phyloP scores from a whole-genome alignment of 2,797 vertebrate species.

The Cichlasoma orientale region DNA sequence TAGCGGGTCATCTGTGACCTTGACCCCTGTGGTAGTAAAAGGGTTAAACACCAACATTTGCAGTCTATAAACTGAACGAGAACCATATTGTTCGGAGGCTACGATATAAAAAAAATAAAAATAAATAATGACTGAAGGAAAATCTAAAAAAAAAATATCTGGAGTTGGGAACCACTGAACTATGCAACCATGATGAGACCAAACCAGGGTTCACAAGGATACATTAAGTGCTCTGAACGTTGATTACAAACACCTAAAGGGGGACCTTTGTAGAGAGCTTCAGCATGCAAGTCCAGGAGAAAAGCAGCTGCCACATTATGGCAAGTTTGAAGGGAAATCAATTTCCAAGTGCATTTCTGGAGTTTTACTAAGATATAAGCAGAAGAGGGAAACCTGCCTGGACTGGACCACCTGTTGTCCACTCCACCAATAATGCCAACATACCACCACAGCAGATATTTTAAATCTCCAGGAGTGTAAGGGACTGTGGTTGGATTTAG shows the following conservation, averaged over 20 bases:
- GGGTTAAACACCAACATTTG: neutral
- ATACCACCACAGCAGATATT: neutral
- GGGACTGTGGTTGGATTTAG: slow-evolving; percentile 17
- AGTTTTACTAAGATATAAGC: slow-evolving; percentile 63
- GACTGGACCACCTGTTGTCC: neutral
- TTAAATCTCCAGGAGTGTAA: slow-evolving; percentile 10
- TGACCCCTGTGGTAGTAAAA: too few species aligned
- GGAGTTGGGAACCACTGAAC: slow-evolving; percentile 39
- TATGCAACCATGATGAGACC: slow-evolving; percentile 1
- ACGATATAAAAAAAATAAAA: too few species aligned
- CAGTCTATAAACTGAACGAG: neutral
- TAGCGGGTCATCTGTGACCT: too few species aligned
- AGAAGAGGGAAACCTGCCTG: slow-evolving; percentile 11
- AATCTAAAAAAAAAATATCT: neutral
- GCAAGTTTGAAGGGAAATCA: slow-evolving; percentile 12
- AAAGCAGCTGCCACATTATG: slow-evolving; percentile 20
- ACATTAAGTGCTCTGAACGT: slow-evolving; percentile 58
- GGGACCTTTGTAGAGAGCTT: slow-evolving; percentile 14
- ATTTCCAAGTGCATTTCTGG: slow-evolving; percentile 43
- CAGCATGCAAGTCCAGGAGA: slow-evolving; percentile 55
- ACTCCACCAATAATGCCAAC: neutral
- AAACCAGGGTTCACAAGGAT: slow-evolving; percentile 34
- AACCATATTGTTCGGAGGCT: neutral
- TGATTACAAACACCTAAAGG: slow-evolving; percentile 35
- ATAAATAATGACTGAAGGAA: neutral